Base-by-base conservation (phyloP, 2,797 vertebrate species). In the Eulemur mongoz region DNA sequence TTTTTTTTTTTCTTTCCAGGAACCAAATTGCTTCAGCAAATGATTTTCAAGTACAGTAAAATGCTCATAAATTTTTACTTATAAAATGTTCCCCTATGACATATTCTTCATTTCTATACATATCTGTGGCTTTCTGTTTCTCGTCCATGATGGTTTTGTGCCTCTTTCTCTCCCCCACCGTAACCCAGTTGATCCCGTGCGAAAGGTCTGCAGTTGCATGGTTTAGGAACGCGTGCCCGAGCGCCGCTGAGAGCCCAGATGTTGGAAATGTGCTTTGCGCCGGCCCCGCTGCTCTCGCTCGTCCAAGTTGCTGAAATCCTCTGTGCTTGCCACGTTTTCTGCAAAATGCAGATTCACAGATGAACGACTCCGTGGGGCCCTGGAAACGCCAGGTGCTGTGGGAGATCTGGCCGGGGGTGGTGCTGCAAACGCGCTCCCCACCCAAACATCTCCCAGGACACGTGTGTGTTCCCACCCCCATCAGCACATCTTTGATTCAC, bases 11-110 rank as follows among this genome's bases (percentile, higher is more conserved):
- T 38, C 23, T 72, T 70, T 63, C 65, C 78, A 61, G 67, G 73
- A 87, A 67, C 57, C 45, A 94, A 94, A 94, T 40, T 48, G 61
- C 94, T 78, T 89, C 78, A 61, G 92, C 82, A 89, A 73, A 91
- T 73, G 90, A 45, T 83, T 89, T 94, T 94, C 90, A 70, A 43
- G 86, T 79, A 40, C 79, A 79, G 69, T 87, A 50, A 95, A 82
- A 67, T 45, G 48, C 40, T 72, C 87, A 59, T 82, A 52, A 61
- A 25, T 50, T 73, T 91, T 69, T 57, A 69, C 86, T 69, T 82
- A 38, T 23, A 32, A 93, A 75, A n/a, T 32, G 52, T 35, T 87
- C 95, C 82, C 40, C 4, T 32, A 14, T 18, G 85, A 48, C 65
- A 30, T 43, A 15, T 17, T 43, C 83, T 54, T 7, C 32, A 40